Percentiles rank a stretch among this genome's conserved stretches.
phyloP scores from a whole-genome alignment of 2,113 vertebrate species.

The Argyrosomus japonicus region DNA sequence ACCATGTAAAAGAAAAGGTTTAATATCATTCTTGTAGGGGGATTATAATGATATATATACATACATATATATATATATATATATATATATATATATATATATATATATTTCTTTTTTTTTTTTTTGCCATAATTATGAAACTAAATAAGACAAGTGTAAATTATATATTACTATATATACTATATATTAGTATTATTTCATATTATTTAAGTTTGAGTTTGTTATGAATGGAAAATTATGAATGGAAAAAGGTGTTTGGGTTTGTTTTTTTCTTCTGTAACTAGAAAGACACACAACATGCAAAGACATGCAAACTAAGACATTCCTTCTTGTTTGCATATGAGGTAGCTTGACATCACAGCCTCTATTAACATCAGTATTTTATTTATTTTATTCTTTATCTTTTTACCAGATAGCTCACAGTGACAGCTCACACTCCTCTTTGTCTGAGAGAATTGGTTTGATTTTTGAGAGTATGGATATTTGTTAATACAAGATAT shows the following conservation, averaged over 20 bases:
- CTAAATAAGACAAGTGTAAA: too few relatives aligned
- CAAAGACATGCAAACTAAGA: conserved; percentile 7
- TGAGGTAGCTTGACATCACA: neutral
- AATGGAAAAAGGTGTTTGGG: neutral
- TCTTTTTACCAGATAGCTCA: neutral
- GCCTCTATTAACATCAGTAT: neutral
- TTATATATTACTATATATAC: too few relatives aligned
- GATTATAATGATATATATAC: too few relatives aligned
- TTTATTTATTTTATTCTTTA: neutral
- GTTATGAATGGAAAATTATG: too few relatives aligned
- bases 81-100: too few relatives aligned
- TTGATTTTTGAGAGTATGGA: neutral
- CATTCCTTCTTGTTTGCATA: neutral
- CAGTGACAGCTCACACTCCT: neutral
- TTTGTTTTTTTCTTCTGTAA: neutral
- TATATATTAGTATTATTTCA: too few relatives aligned
- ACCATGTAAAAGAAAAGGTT: too few relatives aligned
- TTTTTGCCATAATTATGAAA: too few relatives aligned
- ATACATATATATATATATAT: too few relatives aligned
- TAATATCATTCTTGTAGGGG: too few relatives aligned
- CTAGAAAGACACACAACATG: neutral
- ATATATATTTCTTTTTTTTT: too few relatives aligned
- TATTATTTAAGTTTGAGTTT: neutral
- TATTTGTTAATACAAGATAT: neutral
- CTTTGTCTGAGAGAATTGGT: neutral